Conservation (phyloP, 2,888 invertebrate genomes). For the Agapetus fuscipes region DNA sequence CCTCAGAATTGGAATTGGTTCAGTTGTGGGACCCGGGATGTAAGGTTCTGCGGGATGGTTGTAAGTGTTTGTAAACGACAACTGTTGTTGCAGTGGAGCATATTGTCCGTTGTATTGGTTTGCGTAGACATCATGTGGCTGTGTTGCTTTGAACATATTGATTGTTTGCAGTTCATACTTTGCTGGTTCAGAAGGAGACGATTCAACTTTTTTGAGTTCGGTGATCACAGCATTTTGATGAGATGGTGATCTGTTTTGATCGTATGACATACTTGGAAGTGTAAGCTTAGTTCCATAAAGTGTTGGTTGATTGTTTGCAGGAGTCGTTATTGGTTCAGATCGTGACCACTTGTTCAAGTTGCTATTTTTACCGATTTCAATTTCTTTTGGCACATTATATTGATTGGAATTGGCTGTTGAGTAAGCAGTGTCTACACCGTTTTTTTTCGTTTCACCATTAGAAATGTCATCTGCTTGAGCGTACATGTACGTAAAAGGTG, state of each 20-base stretch:
- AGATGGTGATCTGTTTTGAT: too few species aligned
- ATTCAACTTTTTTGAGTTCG: too few species aligned
- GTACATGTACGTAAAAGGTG: too few species aligned
- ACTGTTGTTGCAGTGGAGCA: conserved; percentile 29
- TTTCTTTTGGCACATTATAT: neutral
- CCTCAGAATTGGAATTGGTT: conserved; percentile 43
- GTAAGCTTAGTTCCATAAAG: neutral
- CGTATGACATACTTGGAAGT: too few species aligned
- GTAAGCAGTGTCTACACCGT: too few species aligned
- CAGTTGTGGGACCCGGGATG: conserved; percentile 34
- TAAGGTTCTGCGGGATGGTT: conserved; percentile 22
- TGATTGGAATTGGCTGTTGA: too few species aligned
- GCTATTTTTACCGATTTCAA: neutral
- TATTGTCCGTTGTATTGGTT: neutral
- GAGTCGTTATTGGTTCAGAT: neutral
- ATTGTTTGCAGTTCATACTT: neutral
- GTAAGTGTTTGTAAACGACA: too few species aligned
- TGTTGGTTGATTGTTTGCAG: neutral
- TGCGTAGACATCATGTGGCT: neutral
- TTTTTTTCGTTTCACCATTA: too few species aligned
- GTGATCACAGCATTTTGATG: too few species aligned
- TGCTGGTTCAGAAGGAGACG: too few species aligned
- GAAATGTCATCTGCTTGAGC: too few species aligned
- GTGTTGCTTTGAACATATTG: neutral
- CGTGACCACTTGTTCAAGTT: neutral